phyloP scores from a whole-genome alignment of 2,888 invertebrate genomes.

The Spodoptera picta region DNA sequence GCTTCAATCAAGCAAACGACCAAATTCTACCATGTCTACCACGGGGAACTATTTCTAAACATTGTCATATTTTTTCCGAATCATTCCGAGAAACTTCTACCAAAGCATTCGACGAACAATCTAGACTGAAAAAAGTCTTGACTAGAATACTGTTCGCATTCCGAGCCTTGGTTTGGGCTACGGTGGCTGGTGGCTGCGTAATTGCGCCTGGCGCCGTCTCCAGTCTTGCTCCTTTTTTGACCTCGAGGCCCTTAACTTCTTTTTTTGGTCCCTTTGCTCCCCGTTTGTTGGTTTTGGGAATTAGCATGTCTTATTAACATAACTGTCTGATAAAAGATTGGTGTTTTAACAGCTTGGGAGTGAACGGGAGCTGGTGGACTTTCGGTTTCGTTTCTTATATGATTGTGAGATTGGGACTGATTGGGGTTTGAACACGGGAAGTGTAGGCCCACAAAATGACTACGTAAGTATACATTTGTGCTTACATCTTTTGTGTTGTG shows the following conservation, averaged over 20 bases:
- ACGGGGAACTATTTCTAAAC: slow-evolving; percentile 36
- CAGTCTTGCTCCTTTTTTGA: slow-evolving; percentile 80
- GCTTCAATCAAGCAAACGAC: neutral
- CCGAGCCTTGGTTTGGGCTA: slow-evolving; percentile 60
- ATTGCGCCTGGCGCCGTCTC: slow-evolving; percentile 87
- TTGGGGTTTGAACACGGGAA: neutral
- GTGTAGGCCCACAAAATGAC: neutral
- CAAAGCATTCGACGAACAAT: slow-evolving; percentile 65
- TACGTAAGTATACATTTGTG: no score
- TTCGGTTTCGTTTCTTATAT: slow-evolving; percentile 13
- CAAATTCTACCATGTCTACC: slow-evolving; percentile 19
- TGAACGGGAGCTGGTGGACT: slow-evolving; percentile 11
- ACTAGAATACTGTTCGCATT: slow-evolving; percentile 69
- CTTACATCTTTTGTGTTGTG: neutral
- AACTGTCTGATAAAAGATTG: slow-evolving; percentile 85
- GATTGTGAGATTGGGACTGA: neutral
- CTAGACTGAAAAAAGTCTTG: slow-evolving; percentile 70
- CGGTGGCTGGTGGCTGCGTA: slow-evolving; percentile 71
- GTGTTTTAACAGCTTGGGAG: slow-evolving; percentile 78
- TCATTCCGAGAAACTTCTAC: slow-evolving; percentile 63
- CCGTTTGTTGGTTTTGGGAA: slow-evolving; percentile 88
- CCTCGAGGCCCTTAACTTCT: slow-evolving; percentile 58
- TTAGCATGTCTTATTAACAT: slow-evolving; percentile 89
- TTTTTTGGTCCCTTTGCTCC: slow-evolving; percentile 77
- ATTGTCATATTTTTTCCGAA: slow-evolving; percentile 45